Base-by-base conservation (phyloP, 2,113 vertebrate genomes). In the Channa maculata region DNA sequence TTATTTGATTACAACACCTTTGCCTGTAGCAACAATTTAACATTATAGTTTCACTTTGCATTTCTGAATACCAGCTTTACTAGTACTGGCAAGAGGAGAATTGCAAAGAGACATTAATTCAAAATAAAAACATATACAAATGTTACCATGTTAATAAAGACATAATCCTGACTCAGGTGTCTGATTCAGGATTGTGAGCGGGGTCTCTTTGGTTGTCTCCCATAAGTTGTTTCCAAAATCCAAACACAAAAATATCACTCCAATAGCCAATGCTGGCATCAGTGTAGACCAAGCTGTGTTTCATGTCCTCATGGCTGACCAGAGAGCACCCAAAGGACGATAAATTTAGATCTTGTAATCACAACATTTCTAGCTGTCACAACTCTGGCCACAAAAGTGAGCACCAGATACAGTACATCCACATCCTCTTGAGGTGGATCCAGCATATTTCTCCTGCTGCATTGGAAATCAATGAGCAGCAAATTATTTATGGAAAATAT, bases 401-500 rank as follows among this genome's bases (percentile, higher is more conserved):
- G 75, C 69, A 83, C 71, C 73, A 75, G 81, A 86, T 89, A 94
- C 93, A 92, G 85, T 89, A 94, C 93, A 92, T 92, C 92, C 90
- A 90, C 88, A 65, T 87, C 84, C 81, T 85, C 93, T 92, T 90
- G 92, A 93, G 88, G 90, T 90, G 94, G 83, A 92, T 87, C 87
- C 80, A 85, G 70, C 90, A 94, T 86, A 92, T 94, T 94, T 94
- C 93, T 92, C 78, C 83, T 85, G 89, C 80, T 85, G 86, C 93
- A 95, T 89, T 92, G 92, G 89, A 92, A 95, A 93, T 95, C 94
- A 95, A 93, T 94, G 66, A 75, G 88, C 86, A 92, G 92, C 84
- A 88, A 93, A 94, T 94, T 93, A 95, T 96, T 96, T 95, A 95
- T 92, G 90, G 93, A 93, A 95, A 96, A 94, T 94, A 90, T 90